Base-by-base conservation (phyloP, 2,888 invertebrate species). In the Notodonta dromedarius region DNA sequence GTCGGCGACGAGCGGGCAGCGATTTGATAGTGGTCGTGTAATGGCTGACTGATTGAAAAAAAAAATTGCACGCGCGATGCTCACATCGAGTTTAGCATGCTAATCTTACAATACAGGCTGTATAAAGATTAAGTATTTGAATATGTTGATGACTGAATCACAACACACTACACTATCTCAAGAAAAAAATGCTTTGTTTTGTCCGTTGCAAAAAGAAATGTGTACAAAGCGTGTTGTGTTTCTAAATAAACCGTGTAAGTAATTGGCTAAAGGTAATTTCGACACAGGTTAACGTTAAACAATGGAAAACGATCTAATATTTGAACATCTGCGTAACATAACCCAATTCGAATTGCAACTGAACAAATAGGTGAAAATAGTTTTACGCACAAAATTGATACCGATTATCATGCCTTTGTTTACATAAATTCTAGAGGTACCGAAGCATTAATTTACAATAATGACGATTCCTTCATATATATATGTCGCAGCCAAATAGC, bases 1-100 rank as follows among this genome's bases (percentile, higher is more conserved):
- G 70, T 73, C 63, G 59, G 76, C 68, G 70, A 68, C 62, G 60
- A 77, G 84, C 84, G 80, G 59, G 69, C 59, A 74, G 77, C 83
- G 82, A 66, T 72, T 73, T 56, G 24, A 42, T 24, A n/a, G 42
- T 13, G 12, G 56, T 54, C 39, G 39, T 9, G 9, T 44, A 13
- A 44, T 44, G 13, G 12, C 42, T 2, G 9, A 9, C 44, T 40
- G 24, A 24, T 56, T 24, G 24, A 24, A 24, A 24, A 24, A 56
- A 56, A 24, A 16, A 44, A 42, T 6, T 56, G 44, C 42, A 4
- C 56, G 44, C 56, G 56, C 56, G 44, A 56, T 44, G 13, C 24
- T 42, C n/a, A 24, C 42, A 57, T 57, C 51, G 40, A 40, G 24
- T 24, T n/a, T 50, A 50, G 9, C 51, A 54, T 24, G 54, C 39